Conservation (phyloP, 2,888 invertebrate species). For the Buathra laborator region DNA sequence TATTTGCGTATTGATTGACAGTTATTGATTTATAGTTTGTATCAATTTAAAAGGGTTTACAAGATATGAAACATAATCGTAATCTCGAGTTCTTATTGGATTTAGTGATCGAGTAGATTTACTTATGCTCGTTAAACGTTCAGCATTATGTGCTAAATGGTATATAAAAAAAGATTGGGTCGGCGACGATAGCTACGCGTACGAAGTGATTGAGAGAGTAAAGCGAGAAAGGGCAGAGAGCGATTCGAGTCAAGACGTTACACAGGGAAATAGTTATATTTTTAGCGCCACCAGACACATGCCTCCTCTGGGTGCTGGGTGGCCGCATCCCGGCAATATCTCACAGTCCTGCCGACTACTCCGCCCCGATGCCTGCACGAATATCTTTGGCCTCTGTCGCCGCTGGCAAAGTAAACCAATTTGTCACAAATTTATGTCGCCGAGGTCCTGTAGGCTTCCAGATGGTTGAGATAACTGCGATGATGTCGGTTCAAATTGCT, state of each 20-base stretch:
- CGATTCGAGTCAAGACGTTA: slow-evolving; percentile 36
- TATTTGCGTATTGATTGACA: too few species aligned
- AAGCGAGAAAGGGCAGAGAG: slow-evolving; percentile 14
- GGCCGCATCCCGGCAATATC: slow-evolving; percentile 69
- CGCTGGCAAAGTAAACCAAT: slow-evolving; percentile 77
- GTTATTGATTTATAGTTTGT: too few species aligned
- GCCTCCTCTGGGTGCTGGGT: slow-evolving; percentile 73
- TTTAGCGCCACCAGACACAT: slow-evolving; percentile 59
- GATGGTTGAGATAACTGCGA: slow-evolving; percentile 54
- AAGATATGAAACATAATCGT: background rate
- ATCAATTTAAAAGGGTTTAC: too few species aligned
- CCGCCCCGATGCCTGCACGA: slow-evolving; percentile 40
- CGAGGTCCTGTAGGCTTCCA: slow-evolving; percentile 48
- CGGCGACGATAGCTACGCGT: slow-evolving; percentile 1
- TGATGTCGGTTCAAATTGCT: slow-evolving; percentile 38
- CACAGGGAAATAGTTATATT: slow-evolving; percentile 59
- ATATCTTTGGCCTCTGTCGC: slow-evolving; percentile 44
- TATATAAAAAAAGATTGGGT: slow-evolving; percentile 29
- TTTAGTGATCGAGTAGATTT: slow-evolving; percentile 11
- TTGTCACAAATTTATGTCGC: slow-evolving; percentile 76
- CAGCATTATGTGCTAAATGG: slow-evolving; percentile 54
- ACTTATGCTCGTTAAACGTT: slow-evolving; percentile 28
- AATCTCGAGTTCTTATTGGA: background rate
- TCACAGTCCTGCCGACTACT: slow-evolving; percentile 47
- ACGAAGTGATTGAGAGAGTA: slow-evolving; percentile 22